These are phyloP conservation scores for Lepidostoma basale DNA, from an alignment of 1,140 invertebrate species.

Conservation along the genomic window DNA sequence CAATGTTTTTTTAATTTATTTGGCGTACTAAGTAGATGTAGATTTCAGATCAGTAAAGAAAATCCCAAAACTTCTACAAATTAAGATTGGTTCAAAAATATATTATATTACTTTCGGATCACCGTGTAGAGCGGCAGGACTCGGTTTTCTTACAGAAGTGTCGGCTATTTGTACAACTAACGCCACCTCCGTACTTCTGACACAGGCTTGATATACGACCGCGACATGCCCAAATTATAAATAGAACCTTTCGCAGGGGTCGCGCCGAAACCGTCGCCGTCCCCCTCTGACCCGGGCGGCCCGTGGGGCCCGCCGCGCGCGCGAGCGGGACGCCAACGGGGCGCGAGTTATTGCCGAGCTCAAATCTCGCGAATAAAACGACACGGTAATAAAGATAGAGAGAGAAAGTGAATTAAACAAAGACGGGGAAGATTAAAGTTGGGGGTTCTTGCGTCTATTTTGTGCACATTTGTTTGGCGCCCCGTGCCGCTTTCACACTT, in stretches of 20 bases:
- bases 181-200: conserved; percentile 47
- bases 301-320: not conserved
- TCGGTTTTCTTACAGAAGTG: conserved; percentile 42
- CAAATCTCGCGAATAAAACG: conserved; percentile 63
- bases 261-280: conserved; percentile 6
- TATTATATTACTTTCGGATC: no score
- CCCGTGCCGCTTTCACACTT: not conserved
- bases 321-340: conserved; percentile 26
- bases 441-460: conserved; percentile 44
- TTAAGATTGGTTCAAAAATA: no score
- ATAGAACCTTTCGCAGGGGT: conserved; percentile 39
- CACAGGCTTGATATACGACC: conserved; percentile 47
- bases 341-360: conserved; percentile 47
- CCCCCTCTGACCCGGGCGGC: conserved; percentile 6
- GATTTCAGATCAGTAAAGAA: no score
- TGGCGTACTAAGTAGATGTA: no score
- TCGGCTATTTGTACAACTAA: conserved; percentile 47
- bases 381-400: conserved; percentile 62
- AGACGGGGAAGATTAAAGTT: conserved; percentile 65
- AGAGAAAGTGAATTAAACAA: conserved; percentile 68
- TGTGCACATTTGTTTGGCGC: conserved; percentile 43
- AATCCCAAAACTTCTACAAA: no score
- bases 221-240: conserved; percentile 48
- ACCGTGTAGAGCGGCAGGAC: not conserved
- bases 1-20: no score